Conservation (phyloP, 2,888 invertebrate genomes). For the Chymomyza caudatula region DNA sequence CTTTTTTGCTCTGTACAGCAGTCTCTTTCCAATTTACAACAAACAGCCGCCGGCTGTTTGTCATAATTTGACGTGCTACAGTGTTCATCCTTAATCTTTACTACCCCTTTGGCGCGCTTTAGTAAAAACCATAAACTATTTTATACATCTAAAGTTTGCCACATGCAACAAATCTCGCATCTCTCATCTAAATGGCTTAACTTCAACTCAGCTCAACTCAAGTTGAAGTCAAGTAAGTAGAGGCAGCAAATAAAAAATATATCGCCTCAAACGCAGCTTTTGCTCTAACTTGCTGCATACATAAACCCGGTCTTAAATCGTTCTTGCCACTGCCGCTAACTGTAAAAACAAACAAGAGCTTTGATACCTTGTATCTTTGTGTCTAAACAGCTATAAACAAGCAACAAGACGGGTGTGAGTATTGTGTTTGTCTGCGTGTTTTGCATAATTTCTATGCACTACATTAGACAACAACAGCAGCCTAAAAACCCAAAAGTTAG, state of each 20-base stretch:
- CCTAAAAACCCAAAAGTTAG: constrained; percentile 20
- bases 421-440: constrained; percentile 31
- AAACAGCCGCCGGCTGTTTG: neutral
- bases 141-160: constrained; percentile 26
- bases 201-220: constrained; percentile 29
- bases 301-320: constrained; percentile 52
- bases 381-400: neutral
- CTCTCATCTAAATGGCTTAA: constrained; percentile 58
- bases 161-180: constrained; percentile 45
- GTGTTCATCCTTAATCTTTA: neutral
- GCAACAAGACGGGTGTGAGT: neutral
- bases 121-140: constrained; percentile 8
- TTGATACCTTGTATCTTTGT: constrained; percentile 5
- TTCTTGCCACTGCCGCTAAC: constrained; percentile 38
- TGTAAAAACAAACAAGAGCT: constrained; percentile 45
- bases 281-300: constrained; percentile 27
- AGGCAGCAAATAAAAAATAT: constrained; percentile 35
- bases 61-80: neutral
- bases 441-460: constrained; percentile 55
- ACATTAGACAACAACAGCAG: constrained; percentile 42
- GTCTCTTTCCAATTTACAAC: neutral
- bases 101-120: constrained; percentile 30
- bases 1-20: neutral
- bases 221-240: neutral
- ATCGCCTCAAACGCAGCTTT: constrained; percentile 23